Evolutionary conservation across 2,797 vertebrate species (phyloP).

Genomic region (Acanthornis magna): DNA sequence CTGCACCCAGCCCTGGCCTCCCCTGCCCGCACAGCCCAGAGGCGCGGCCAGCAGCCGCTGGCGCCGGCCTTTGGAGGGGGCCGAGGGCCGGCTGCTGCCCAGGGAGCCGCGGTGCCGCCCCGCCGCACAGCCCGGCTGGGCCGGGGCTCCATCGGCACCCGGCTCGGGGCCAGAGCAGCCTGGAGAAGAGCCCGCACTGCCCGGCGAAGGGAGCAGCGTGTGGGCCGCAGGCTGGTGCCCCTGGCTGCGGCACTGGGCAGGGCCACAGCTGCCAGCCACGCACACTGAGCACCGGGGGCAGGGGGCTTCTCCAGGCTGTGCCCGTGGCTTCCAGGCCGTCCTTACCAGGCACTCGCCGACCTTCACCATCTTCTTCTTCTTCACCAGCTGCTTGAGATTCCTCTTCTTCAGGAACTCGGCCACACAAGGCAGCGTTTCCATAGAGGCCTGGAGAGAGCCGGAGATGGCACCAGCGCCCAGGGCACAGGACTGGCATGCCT

Average conservation of each 20-base stretch:
- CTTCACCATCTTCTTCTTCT: too few relatives aligned
- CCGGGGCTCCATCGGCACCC: too few relatives aligned
- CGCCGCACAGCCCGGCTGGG: too few relatives aligned
- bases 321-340: too few relatives aligned
- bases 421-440: rapidly evolving
- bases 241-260: not conserved
- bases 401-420: rapidly evolving
- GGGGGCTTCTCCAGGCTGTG: too few relatives aligned
- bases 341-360: not conserved
- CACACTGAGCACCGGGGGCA: not conserved
- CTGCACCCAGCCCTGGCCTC: not conserved
- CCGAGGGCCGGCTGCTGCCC: not conserved
- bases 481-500: rapidly evolving
- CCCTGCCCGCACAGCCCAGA: not conserved
- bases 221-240: too few relatives aligned
- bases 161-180: not conserved
- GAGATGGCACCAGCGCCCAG: not conserved
- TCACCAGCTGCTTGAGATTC: rapidly evolving
- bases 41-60: not conserved
- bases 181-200: not conserved
- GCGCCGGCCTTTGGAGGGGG: not conserved
- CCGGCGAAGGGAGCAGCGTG: too few relatives aligned
- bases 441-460: not conserved
- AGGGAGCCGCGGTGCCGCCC: not conserved
- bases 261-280: not conserved